These are phyloP conservation scores for Urocyon cinereoargenteus DNA, from an alignment of 2,797 vertebrate species.

Conservation along the genomic window DNA sequence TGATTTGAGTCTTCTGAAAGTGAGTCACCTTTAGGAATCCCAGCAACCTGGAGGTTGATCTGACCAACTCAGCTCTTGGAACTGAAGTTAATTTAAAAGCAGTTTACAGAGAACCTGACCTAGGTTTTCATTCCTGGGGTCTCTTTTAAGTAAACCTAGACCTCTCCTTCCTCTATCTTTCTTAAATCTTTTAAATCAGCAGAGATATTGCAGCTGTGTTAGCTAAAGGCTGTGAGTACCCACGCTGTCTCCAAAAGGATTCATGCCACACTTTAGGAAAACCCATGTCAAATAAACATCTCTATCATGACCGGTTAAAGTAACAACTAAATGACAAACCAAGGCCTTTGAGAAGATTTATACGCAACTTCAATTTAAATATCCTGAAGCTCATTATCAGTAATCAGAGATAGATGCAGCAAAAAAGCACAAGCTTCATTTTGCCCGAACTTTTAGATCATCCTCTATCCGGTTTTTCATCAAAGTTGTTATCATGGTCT, in stretches of 20 bases:
- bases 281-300: neutral
- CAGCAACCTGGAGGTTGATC: neutral
- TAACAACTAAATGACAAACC: neutral
- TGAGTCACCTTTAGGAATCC: neutral
- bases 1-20: neutral
- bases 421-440: slow-evolving; percentile 6
- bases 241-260: neutral
- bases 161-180: neutral
- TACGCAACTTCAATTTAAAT: neutral
- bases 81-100: slow-evolving; percentile 12
- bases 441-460: neutral
- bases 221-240: neutral
- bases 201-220: neutral
- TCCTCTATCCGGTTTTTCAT: neutral
- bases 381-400: neutral
- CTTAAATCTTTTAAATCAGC: neutral
- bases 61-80: slow-evolving; percentile 39
- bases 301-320: neutral
- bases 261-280: neutral
- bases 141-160: slow-evolving; percentile 41
- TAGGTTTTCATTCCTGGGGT: neutral
- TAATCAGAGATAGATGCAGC: neutral
- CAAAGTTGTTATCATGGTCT: neutral
- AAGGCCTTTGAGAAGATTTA: neutral
- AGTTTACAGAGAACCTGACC: neutral